These are phyloP conservation scores for Cyprinus carpio DNA, from an alignment of 2,113 vertebrate species.

Conservation along the genomic window DNA sequence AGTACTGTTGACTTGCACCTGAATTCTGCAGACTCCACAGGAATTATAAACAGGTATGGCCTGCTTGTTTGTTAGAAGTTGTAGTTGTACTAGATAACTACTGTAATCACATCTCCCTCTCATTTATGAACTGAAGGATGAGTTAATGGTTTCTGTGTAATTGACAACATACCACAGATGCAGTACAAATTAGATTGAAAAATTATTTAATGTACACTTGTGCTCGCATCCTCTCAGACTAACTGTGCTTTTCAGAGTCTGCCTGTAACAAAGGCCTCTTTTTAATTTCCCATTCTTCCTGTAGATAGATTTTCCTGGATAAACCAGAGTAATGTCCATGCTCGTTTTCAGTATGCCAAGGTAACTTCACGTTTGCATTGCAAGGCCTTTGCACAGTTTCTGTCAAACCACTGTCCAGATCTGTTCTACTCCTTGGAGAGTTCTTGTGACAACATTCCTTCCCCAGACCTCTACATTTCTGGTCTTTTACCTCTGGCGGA, in stretches of 20 bases:
- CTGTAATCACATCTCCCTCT: background rate
- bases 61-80: background rate
- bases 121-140: background rate
- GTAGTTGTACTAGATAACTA: background rate
- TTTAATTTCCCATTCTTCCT: background rate
- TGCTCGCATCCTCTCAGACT: background rate
- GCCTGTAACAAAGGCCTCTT: background rate
- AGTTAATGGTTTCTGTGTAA: background rate
- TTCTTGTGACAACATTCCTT: background rate
- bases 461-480: background rate
- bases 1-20: background rate
- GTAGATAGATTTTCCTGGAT: background rate
- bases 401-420: background rate
- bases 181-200: background rate
- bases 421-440: background rate
- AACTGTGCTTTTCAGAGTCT: background rate
- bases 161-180: background rate
- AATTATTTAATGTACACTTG: background rate
- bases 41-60: background rate
- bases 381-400: background rate
- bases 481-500: no score
- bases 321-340: slow-evolving; percentile 5
- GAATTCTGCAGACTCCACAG: background rate
- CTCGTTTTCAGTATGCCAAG: slow-evolving; percentile 43
- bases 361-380: slow-evolving; percentile 3